These are phyloP conservation scores for Zeugodacus cucurbitae DNA, from an alignment of 1,140 invertebrate genomes.

Conservation along the genomic window DNA sequence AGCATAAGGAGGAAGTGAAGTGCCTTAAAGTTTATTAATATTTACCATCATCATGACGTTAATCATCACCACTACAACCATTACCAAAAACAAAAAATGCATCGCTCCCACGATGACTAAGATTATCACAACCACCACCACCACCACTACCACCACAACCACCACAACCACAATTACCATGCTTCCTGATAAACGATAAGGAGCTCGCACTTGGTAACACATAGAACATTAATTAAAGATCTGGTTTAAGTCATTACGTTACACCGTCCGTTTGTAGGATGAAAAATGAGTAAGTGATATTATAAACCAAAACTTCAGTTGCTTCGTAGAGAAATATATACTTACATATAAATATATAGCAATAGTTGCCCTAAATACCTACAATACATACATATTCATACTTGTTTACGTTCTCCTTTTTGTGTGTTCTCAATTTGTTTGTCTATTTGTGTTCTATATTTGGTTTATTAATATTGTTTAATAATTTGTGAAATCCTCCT, in stretches of 20 bases:
- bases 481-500: not conserved
- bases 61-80: slow-evolving; percentile 14
- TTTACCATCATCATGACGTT: not conserved
- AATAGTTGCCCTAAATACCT: not conserved
- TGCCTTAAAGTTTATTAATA: not conserved
- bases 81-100: slow-evolving; percentile 4
- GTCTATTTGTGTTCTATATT: not conserved
- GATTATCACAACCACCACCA: slow-evolving; percentile 4
- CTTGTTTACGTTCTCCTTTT: not conserved
- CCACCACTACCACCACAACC: not conserved
- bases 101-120: slow-evolving; percentile 17
- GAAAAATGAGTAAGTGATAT: slow-evolving; percentile 1
- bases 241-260: not conserved
- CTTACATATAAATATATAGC: not conserved
- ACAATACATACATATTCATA: not conserved
- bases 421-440: slow-evolving; percentile 31
- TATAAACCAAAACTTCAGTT: slow-evolving; percentile 4
- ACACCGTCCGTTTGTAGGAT: not conserved
- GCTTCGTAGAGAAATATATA: slow-evolving; percentile 18
- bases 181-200: slow-evolving; percentile 9
- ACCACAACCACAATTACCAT: slow-evolving; percentile 4
- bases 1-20: slow-evolving; percentile 32
- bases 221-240: not conserved
- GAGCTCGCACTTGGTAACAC: not conserved
- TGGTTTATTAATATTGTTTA: not conserved